These are phyloP conservation scores for Scylla paramamosain DNA, from an alignment of 1,140 invertebrate species.

Conservation along the genomic window DNA sequence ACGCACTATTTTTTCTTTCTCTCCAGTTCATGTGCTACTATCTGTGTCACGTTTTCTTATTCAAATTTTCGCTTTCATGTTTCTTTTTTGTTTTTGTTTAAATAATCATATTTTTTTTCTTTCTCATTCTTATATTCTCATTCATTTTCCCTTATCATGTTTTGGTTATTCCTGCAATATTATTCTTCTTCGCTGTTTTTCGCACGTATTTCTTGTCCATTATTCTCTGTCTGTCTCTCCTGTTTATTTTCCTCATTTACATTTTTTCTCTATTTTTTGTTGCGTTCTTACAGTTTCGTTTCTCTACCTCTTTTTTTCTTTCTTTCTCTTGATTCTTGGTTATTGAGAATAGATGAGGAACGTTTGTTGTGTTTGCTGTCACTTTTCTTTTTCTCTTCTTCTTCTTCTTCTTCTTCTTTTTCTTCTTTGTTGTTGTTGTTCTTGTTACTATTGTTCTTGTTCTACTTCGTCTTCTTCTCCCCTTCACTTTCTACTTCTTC, in stretches of 20 bases:
- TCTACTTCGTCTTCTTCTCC: no score
- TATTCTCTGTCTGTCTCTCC: neutral
- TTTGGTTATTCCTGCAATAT: neutral
- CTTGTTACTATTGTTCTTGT: no score
- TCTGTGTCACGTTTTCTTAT: neutral
- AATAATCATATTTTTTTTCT: neutral
- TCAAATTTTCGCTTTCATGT: no score
- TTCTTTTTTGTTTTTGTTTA: no score
- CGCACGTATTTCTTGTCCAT: neutral
- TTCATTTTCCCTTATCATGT: neutral
- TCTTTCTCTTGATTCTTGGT: no score
- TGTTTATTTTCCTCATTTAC: neutral
- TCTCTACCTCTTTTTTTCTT: no score
- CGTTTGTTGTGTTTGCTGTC: no score
- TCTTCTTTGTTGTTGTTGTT: no score
- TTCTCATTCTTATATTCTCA: neutral
- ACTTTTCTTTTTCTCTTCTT: no score
- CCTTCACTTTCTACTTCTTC: no score
- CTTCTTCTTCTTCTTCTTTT: no score
- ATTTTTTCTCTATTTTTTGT: neutral
- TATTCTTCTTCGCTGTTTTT: neutral
- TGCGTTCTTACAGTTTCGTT: neutral
- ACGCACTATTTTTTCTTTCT: neutral
- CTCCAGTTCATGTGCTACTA: neutral
- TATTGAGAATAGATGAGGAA: no score